phyloP scores from a whole-genome alignment of 2,113 vertebrate genomes.

The Nothoprocta perdicaria region DNA sequence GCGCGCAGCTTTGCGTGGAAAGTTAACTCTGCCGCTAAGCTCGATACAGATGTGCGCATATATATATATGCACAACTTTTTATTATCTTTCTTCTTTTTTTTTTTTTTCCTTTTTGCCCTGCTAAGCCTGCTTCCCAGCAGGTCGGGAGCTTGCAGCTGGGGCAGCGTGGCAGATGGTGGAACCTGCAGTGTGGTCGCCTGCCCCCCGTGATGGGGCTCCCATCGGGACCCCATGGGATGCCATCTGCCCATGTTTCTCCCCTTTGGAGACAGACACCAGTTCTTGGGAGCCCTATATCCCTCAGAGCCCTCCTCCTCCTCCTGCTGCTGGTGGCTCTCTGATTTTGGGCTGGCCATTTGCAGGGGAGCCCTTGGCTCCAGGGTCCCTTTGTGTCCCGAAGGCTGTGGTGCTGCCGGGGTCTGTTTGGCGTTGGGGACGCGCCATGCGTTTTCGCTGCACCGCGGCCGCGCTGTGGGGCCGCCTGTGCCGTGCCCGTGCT shows the following conservation, averaged over 20 bases:
- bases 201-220: too few species aligned
- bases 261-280: background rate
- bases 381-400: background rate
- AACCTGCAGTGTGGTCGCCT: too few species aligned
- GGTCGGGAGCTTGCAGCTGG: background rate
- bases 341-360: background rate
- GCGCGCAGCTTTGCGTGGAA: too few species aligned
- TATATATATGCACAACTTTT: too few species aligned
- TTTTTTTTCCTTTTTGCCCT: background rate
- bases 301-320: background rate
- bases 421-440: background rate
- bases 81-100: too few species aligned
- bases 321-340: background rate
- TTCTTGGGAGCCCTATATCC: too few species aligned
- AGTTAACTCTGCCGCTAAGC: too few species aligned
- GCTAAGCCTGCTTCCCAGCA: background rate
- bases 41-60: too few species aligned
- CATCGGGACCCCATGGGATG: too few species aligned
- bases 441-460: rapidly evolving
- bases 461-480: background rate
- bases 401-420: rapidly evolving
- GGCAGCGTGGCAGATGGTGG: too few species aligned
- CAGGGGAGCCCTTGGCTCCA: too few species aligned
- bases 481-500: rapidly evolving
- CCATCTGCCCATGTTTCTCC: too few species aligned